Percentiles rank a stretch among this genome's conserved stretches.
Conservation (phyloP, 2,888 invertebrate species). For the Biston stratarius region DNA sequence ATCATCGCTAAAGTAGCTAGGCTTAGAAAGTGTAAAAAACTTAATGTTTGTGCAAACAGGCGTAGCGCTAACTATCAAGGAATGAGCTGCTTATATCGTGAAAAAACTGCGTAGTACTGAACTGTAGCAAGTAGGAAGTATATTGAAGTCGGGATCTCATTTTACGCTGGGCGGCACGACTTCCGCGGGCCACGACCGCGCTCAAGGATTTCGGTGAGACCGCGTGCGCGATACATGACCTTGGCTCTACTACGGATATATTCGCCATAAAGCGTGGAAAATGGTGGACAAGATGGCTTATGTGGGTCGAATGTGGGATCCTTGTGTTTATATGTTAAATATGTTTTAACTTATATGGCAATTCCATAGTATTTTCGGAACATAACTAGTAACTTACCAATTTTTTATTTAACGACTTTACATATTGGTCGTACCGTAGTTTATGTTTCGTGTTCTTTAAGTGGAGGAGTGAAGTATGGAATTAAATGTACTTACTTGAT, state of each 20-base stretch:
- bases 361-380: neutral
- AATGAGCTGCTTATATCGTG: neutral
- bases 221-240: conserved; percentile 72
- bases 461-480: conserved; percentile 29
- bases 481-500: conserved; percentile 14
- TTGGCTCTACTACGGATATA: conserved; percentile 74
- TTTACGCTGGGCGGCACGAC: conserved; percentile 62
- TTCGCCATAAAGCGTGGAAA: conserved; percentile 41
- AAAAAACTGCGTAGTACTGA: conserved; percentile 19
- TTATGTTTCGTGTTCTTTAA: conserved; percentile 8
- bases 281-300: conserved; percentile 42
- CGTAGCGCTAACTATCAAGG: conserved; percentile 9
- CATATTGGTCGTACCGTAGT: neutral
- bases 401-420: neutral
- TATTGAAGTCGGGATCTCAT: conserved; percentile 62
- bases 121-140: conserved; percentile 52
- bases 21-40: neutral
- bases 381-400: neutral
- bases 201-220: conserved; percentile 76
- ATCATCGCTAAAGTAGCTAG: too few relatives aligned
- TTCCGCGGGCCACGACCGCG: conserved; percentile 80
- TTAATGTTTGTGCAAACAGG: neutral
- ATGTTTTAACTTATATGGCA: conserved; percentile 12
- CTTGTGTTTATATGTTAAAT: conserved; percentile 16
- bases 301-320: conserved; percentile 30